Evolutionary conservation across 2,888 invertebrate species (phyloP).

Genomic region (Acanthosepion esculentum): DNA sequence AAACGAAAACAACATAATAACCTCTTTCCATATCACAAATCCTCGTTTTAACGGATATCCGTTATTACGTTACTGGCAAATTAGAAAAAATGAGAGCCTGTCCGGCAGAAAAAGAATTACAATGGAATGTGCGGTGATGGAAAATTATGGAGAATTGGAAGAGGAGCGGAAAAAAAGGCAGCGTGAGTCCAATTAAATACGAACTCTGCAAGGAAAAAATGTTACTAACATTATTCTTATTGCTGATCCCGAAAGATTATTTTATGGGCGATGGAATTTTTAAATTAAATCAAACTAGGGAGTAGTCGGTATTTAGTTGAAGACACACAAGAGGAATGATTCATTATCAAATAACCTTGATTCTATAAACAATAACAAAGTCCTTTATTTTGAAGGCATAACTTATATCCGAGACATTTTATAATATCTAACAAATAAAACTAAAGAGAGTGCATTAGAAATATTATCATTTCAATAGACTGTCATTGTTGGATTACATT

Average conservation of each 20-base stretch:
- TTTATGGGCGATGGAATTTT: background rate
- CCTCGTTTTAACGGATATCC: background rate
- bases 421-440: no score
- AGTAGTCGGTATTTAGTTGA: background rate
- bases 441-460: no score
- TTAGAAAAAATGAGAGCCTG: background rate
- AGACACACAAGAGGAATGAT: background rate
- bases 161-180: background rate
- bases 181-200: background rate
- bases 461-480: no score
- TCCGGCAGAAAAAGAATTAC: background rate
- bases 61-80: background rate
- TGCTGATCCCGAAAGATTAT: background rate
- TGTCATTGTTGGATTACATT: no score
- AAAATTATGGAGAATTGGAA: background rate
- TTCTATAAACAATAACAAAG: no score
- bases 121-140: background rate
- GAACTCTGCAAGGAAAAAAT: background rate
- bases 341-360: no score
- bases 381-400: no score
- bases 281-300: background rate
- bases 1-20: no score
- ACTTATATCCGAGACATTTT: no score
- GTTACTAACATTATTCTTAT: background rate
- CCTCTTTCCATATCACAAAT: background rate